phyloP scores from a whole-genome alignment of 1,140 invertebrate genomes.

The Cyphomyrmex costatus region DNA sequence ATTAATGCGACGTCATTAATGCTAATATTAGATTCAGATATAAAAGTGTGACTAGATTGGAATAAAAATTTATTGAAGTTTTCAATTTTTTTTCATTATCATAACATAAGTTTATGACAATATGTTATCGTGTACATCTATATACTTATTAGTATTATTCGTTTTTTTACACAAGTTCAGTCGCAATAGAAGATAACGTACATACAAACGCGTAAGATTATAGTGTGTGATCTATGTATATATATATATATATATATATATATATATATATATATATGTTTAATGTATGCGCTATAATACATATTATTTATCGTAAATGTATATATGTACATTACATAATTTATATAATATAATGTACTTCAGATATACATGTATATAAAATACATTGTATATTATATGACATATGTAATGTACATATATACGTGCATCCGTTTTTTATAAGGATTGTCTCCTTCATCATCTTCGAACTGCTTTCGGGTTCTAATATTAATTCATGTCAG shows the following conservation, averaged over 20 bases:
- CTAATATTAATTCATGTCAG: neutral
- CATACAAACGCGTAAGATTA: conserved; percentile 31
- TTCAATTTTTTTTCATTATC: conserved; percentile 66
- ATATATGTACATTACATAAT: conserved; percentile 18
- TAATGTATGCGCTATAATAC: conserved; percentile 58
- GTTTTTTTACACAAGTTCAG: conserved; percentile 66
- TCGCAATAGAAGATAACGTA: neutral
- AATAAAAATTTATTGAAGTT: conserved; percentile 82
- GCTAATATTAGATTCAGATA: neutral
- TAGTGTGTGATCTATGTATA: conserved; percentile 6
- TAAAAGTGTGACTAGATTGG: conserved; percentile 43
- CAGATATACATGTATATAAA: neutral
- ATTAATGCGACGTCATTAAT: neutral
- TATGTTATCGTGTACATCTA: conserved; percentile 59
- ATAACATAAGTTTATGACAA: conserved; percentile 59
- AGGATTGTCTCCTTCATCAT: neutral
- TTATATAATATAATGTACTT: conserved; percentile 9
- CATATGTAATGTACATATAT: conserved; percentile 13
- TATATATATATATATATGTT: conserved; percentile 63
- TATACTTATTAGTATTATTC: conserved; percentile 51
- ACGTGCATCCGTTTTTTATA: neutral
- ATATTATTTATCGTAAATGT: conserved; percentile 46
- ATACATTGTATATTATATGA: neutral
- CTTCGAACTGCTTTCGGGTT: neutral
- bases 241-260: conserved; percentile 13